Conservation (phyloP, 2,113 vertebrate species). For the Aythya baeri region DNA sequence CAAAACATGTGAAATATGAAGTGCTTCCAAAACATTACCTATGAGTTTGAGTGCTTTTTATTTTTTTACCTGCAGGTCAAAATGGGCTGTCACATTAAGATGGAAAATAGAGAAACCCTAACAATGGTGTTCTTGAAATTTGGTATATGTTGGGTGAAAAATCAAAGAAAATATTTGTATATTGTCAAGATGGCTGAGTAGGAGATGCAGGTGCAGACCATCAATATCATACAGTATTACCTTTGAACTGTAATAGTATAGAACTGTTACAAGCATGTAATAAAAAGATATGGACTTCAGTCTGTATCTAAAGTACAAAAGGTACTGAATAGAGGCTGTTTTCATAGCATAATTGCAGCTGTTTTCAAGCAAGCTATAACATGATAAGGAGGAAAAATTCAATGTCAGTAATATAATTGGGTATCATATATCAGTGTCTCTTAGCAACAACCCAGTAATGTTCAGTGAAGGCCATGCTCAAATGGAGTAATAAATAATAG, state of each 20-base stretch:
- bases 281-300: not conserved
- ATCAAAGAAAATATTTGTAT: not conserved
- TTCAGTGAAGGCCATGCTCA: not conserved
- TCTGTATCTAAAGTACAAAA: not conserved
- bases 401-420: slow-evolving; percentile 26
- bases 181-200: not conserved
- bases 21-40: not conserved
- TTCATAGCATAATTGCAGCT: slow-evolving; percentile 28
- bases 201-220: not conserved
- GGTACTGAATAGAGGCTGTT: not conserved
- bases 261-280: not conserved
- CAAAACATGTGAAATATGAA: not conserved
- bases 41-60: not conserved
- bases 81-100: not conserved
- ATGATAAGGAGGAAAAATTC: slow-evolving; percentile 45
- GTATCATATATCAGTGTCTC: slow-evolving; percentile 35
- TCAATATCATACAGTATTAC: not conserved
- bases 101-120: not conserved
- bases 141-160: not conserved
- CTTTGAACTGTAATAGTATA: not conserved
- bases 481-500: slow-evolving; percentile 9
- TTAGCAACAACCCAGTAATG: slow-evolving; percentile 20
- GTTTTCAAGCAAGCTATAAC: slow-evolving; percentile 24
- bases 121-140: not conserved
- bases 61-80: not conserved